These are phyloP conservation scores for Spongilla lacustris DNA, from an alignment of 37 sponge, comb jelly and placozoan species.

Conservation along the genomic window DNA sequence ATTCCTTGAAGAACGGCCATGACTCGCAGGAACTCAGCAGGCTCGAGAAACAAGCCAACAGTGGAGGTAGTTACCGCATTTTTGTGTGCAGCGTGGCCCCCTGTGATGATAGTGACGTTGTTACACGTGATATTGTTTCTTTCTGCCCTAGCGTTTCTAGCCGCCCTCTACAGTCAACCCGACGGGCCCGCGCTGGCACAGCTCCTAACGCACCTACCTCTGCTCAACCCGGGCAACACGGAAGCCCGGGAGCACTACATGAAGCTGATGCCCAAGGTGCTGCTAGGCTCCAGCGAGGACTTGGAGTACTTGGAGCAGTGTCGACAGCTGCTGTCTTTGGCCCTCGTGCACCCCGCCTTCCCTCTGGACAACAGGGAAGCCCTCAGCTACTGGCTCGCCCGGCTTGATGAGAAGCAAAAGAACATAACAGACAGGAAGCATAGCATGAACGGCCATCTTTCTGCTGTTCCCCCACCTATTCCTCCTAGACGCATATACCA, in stretches of 20 bases:
- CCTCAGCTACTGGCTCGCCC: slow-evolving; percentile 75
- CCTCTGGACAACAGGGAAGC: slow-evolving; percentile 75
- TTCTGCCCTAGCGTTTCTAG: slow-evolving; percentile 63
- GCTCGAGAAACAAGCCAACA: slow-evolving; percentile 83
- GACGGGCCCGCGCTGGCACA: slow-evolving; percentile 68
- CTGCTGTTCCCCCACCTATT: background rate
- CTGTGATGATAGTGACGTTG: background rate
- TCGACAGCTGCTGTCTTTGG: slow-evolving; percentile 86
- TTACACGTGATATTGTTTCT: slow-evolving; percentile 11
- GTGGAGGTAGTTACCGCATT: slow-evolving; percentile 55
- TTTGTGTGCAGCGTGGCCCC: background rate
- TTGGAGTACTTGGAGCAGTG: slow-evolving; percentile 79
- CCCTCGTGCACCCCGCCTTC: slow-evolving; percentile 94
- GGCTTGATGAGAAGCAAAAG: slow-evolving; percentile 72
- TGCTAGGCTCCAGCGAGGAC: slow-evolving; percentile 73
- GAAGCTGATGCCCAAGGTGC: slow-evolving; percentile 84
- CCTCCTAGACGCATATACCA: slow-evolving; percentile 13
- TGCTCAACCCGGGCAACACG: slow-evolving; percentile 79
- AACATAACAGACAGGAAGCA: slow-evolving; percentile 25
- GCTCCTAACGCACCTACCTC: slow-evolving; percentile 73
- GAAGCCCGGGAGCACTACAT: slow-evolving; percentile 83
- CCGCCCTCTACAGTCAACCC: slow-evolving; percentile 56
- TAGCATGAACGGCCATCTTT: background rate
- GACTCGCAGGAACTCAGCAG: slow-evolving; percentile 62
- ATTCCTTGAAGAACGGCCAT: slow-evolving; percentile 47